phyloP scores from a whole-genome alignment of 2,113 vertebrate genomes.

The Podocnemis expansa region DNA sequence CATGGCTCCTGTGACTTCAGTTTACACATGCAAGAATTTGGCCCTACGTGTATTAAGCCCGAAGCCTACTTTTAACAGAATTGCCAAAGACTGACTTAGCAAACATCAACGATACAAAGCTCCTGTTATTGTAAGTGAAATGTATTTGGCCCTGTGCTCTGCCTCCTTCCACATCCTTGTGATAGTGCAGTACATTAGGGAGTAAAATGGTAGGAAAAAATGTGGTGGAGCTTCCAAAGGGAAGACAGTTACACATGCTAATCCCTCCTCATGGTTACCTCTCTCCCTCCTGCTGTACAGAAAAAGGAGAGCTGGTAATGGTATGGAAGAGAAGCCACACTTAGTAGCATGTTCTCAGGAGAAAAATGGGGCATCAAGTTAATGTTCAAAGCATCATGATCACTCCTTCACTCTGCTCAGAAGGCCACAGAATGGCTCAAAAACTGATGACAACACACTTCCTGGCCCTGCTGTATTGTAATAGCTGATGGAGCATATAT shows the following conservation, averaged over 20 bases:
- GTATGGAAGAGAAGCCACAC: fast-evolving
- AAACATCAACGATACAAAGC: not conserved
- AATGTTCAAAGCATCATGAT: not conserved
- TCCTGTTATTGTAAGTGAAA: not conserved
- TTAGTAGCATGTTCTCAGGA: not conserved
- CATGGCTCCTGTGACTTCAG: not conserved
- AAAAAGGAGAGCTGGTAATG: not conserved
- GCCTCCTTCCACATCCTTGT: not conserved
- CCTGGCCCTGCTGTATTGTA: not conserved
- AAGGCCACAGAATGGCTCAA: not conserved
- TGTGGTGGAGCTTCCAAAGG: not conserved
- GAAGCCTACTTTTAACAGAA: not conserved
- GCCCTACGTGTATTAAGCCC: not conserved
- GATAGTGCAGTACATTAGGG: not conserved
- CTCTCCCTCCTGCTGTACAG: not conserved
- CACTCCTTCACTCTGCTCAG: not conserved
- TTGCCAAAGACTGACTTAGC: not conserved
- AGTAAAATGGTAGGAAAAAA: not conserved
- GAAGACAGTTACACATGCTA: not conserved
- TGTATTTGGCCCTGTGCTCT: not conserved
- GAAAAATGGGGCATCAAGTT: not conserved
- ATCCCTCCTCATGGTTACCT: not conserved
- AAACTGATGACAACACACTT: not conserved
- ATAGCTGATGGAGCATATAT: not conserved
- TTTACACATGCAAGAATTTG: not conserved